These are phyloP conservation scores for Brachyrhaphis roseni DNA, from an alignment of 2,797 vertebrate genomes.

Conservation along the genomic window DNA sequence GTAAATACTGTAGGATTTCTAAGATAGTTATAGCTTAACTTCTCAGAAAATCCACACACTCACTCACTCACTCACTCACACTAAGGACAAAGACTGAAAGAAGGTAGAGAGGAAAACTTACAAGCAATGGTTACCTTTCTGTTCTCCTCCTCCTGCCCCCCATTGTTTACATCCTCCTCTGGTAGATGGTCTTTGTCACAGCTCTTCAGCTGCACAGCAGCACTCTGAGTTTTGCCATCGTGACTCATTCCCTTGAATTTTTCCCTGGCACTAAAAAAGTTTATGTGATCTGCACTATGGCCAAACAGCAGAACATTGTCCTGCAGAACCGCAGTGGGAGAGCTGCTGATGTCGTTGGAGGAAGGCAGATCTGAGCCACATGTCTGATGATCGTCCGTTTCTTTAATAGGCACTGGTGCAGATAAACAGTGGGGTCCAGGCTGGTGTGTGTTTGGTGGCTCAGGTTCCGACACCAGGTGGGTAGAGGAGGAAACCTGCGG, in stretches of 20 bases:
- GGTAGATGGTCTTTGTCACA: slow-evolving; percentile 59
- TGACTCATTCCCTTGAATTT: slow-evolving; percentile 95
- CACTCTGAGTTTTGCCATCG: slow-evolving; percentile 80
- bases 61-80: not conserved
- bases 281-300: slow-evolving; percentile 90
- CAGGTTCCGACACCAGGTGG: slow-evolving; percentile 54
- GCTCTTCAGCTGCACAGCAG: slow-evolving; percentile 71
- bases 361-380: slow-evolving; percentile 48
- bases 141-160: slow-evolving; percentile 57
- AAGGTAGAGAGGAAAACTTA: slow-evolving; percentile 3
- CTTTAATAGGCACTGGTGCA: slow-evolving; percentile 54
- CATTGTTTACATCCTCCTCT: slow-evolving; percentile 39
- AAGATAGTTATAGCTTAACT: not conserved
- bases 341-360: slow-evolving; percentile 49
- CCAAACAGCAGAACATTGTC: slow-evolving; percentile 69
- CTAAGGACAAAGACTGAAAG: not conserved
- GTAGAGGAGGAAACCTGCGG: slow-evolving; percentile 29
- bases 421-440: slow-evolving; percentile 49
- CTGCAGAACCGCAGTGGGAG: slow-evolving; percentile 69
- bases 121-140: slow-evolving; percentile 55
- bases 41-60: not conserved
- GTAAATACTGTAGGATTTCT: not conserved
- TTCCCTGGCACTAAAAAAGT: slow-evolving; percentile 95
- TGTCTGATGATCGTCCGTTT: slow-evolving; percentile 64
- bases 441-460: slow-evolving; percentile 52